phyloP scores from a whole-genome alignment of 1,140 invertebrate genomes.

The Macrosteles quadrilineatus region DNA sequence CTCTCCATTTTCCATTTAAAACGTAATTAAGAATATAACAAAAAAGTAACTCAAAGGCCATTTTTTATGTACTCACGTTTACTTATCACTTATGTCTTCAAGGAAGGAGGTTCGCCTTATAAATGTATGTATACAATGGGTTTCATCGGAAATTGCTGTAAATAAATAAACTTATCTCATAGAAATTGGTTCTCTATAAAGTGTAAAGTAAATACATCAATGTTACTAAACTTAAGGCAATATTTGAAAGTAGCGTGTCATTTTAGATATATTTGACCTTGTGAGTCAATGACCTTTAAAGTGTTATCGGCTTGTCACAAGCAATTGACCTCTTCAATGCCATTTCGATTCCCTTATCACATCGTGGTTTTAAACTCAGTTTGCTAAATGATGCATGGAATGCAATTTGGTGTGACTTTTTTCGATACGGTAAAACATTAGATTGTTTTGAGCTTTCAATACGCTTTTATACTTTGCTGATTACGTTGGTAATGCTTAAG shows the following conservation, averaged over 20 bases:
- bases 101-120: background rate
- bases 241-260: background rate
- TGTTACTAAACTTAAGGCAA: background rate
- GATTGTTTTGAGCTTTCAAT: too few relatives aligned
- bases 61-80: too few relatives aligned
- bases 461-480: too few relatives aligned
- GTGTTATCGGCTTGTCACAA: background rate
- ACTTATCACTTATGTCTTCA: background rate
- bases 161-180: background rate
- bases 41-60: too few relatives aligned
- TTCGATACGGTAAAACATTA: too few relatives aligned
- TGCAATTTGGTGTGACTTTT: too few relatives aligned
- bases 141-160: background rate
- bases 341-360: background rate
- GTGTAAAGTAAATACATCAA: background rate
- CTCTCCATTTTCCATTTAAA: too few relatives aligned
- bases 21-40: too few relatives aligned
- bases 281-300: background rate
- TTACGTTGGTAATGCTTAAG: too few relatives aligned
- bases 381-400: background rate
- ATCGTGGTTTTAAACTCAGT: background rate
- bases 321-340: background rate
- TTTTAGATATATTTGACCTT: background rate
- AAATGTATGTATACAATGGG: background rate
- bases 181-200: background rate